These are phyloP conservation scores for Eospalax fontanierii DNA, from an alignment of 2,797 vertebrate genomes.

Conservation along the genomic window DNA sequence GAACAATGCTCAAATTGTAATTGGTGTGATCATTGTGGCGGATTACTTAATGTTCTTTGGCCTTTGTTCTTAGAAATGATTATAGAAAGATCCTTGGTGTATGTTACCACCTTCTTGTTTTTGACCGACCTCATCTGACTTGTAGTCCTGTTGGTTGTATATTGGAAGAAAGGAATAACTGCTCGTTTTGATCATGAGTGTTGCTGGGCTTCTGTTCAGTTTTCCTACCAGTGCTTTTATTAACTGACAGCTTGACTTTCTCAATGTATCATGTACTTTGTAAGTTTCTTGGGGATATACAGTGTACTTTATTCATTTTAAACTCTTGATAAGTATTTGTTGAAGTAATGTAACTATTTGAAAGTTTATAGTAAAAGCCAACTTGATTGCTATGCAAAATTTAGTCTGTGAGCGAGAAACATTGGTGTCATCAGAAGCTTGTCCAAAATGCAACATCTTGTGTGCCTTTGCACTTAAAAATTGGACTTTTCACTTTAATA, in stretches of 20 bases:
- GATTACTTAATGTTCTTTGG: not conserved
- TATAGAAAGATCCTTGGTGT: not conserved
- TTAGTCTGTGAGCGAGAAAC: not conserved
- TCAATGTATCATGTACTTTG: not conserved
- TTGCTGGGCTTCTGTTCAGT: not conserved
- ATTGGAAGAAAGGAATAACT: not conserved
- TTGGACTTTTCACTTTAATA: not conserved
- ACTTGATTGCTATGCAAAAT: not conserved
- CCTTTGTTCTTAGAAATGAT: not conserved
- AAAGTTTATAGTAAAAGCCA: not conserved
- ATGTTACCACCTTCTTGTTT: not conserved
- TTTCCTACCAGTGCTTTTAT: not conserved
- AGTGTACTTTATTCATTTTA: not conserved
- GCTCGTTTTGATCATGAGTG: not conserved
- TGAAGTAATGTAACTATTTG: constrained; percentile 23
- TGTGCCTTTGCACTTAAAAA: not conserved
- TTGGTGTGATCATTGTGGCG: not conserved
- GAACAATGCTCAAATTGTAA: not conserved
- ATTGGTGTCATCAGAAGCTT: not conserved
- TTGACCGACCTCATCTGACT: not conserved
- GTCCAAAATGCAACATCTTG: not conserved
- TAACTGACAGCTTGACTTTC: not conserved
- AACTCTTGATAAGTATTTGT: not conserved
- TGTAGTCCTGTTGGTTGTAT: not conserved
- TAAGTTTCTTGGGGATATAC: not conserved